These are phyloP conservation scores for Takifugu bimaculatus DNA, from an alignment of 2,113 vertebrate species.

Conservation along the genomic window DNA sequence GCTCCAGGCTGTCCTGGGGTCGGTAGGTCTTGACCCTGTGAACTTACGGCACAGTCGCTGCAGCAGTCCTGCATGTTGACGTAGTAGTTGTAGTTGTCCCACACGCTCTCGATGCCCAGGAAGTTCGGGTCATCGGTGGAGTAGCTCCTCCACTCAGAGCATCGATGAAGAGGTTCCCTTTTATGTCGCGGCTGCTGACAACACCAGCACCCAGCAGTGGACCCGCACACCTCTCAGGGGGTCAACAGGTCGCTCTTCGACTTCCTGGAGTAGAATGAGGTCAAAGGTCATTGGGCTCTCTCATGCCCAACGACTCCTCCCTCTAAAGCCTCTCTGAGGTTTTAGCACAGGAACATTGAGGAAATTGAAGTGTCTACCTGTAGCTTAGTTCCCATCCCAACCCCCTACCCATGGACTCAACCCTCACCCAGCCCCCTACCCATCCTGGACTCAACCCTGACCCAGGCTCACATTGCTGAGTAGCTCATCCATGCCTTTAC, in stretches of 20 bases:
- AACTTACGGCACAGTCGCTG: constrained; percentile 78
- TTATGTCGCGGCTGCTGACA: constrained; percentile 80
- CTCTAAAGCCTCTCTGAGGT: too few species aligned
- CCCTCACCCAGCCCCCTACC: too few species aligned
- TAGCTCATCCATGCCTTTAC: too few species aligned
- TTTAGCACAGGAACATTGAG: background rate
- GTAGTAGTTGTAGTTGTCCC: constrained; percentile 92
- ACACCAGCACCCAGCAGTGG: constrained; percentile 89
- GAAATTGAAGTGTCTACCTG: too few species aligned
- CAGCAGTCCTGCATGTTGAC: constrained; percentile 92
- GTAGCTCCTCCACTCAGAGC: constrained; percentile 78
- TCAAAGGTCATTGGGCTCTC: background rate
- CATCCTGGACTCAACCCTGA: too few species aligned
- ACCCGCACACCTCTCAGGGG: constrained; percentile 74
- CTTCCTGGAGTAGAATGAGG: background rate
- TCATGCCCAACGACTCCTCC: too few species aligned
- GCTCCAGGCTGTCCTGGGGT: background rate
- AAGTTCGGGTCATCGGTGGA: constrained; percentile 70
- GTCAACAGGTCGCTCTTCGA: background rate
- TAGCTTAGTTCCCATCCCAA: too few species aligned
- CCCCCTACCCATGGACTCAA: too few species aligned
- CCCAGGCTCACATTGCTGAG: too few species aligned
- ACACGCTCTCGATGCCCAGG: constrained; percentile 88
- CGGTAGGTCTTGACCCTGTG: accelerated
- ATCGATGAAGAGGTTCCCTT: constrained; percentile 88